Percentiles rank a stretch among this genome's conserved stretches.
These are phyloP conservation scores for Anolis sagrei DNA, from an alignment of 2,113 vertebrate genomes.

Conservation along the genomic window DNA sequence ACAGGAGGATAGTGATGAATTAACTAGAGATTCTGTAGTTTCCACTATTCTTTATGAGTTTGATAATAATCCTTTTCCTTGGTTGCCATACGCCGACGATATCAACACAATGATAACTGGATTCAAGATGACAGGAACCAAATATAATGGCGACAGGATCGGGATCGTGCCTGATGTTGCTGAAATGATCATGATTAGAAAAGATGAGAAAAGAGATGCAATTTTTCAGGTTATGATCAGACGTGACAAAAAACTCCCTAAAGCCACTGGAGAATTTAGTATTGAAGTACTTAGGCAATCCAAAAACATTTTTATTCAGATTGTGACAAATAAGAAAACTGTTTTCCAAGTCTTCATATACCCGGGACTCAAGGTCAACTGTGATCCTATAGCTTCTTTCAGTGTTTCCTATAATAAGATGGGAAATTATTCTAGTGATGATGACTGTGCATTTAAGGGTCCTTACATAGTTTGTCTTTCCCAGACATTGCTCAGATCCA, in stretches of 20 bases:
- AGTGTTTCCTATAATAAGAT: slow-evolving; percentile 45
- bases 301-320: slow-evolving; percentile 68
- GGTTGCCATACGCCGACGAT: slow-evolving; percentile 59
- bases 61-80: slow-evolving; percentile 71
- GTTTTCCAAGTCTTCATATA: slow-evolving; percentile 65
- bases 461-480: slow-evolving; percentile 73
- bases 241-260: background rate
- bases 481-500: slow-evolving; percentile 45
- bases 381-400: slow-evolving; percentile 50
- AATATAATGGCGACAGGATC: fast-evolving
- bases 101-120: slow-evolving; percentile 60
- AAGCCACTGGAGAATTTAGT: slow-evolving; percentile 62
- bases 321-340: slow-evolving; percentile 63
- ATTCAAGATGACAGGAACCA: slow-evolving; percentile 62
- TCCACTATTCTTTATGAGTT: slow-evolving; percentile 72
- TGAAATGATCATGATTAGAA: slow-evolving; percentile 69
- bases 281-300: slow-evolving; percentile 53
- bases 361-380: slow-evolving; percentile 5
- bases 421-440: background rate
- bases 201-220: background rate
- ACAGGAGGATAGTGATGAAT: fast-evolving
- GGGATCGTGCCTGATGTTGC: slow-evolving; percentile 45
- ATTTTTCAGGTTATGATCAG: slow-evolving; percentile 62
- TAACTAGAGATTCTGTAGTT: background rate
- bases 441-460: slow-evolving; percentile 38